Evolutionary conservation across 2,888 invertebrate genomes (phyloP), one percentile per base, ranked within the genome.

Genomic region (Kryphioiulus occultus): DNA sequence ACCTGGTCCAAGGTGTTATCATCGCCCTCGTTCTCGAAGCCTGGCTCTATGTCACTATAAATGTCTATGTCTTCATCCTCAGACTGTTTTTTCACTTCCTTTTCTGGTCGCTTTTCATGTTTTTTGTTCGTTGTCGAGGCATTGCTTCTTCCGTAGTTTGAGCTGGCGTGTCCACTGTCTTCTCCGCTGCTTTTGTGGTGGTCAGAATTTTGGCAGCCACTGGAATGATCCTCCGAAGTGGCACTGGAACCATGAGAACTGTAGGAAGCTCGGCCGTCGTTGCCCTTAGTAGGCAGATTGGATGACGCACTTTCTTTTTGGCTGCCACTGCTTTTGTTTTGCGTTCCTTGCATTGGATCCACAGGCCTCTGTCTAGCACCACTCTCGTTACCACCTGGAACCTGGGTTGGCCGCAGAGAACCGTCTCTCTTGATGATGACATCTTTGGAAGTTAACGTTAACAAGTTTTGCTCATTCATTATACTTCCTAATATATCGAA

Each of bases 31-130:
- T 91, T 47, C n/a, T 68, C 85, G 26, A 86, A 85, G 83, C 89
- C 90, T 26, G 90, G 92, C 90, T 94, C 94, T 84, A 94, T 94
- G 89, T 95, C 94, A 89, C 94, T 94, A 90, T 94, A 95, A 89
- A 94, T 93, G 90, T 95, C 94, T 68, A 94, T 92, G 89, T 94
- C 94, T 78, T 92, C 91, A 82, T 90, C 90, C 19, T 89, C 89
- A 0, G 87, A 30, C 19, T 78, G 83, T 88, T 35, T 90, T 82
- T 88, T 87, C 35, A 86, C 42, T 85, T 88, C 88, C 68, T 88
- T 89, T 83, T 88, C 87, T 87, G 90, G 88, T 86, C 87, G 85
- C 35, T 89, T 89, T 30, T 89, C 39, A 15, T 88, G n/a, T 53
- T 88, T 44, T 47, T 88, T 88, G 84, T 89, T 22, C 7, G 22